Conservation (phyloP, 2,888 invertebrate species). For the Mayetiola destructor region DNA sequence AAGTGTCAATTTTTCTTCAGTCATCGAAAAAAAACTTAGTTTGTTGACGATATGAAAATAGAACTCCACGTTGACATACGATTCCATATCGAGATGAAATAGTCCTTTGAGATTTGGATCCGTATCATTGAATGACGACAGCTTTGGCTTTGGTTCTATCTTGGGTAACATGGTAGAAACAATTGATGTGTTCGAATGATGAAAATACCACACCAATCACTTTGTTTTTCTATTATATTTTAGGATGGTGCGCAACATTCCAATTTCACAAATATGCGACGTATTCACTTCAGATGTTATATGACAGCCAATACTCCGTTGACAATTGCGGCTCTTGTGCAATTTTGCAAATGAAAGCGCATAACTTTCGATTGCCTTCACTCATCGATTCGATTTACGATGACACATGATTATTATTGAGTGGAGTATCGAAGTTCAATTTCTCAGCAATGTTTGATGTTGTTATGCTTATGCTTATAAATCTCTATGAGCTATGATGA, state of each 20-base stretch:
- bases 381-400: not conserved
- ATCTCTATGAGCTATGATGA: not conserved
- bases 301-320: slow-evolving; percentile 1
- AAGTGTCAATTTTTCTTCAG: too few relatives aligned
- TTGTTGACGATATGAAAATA: too few relatives aligned
- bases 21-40: too few relatives aligned
- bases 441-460: not conserved
- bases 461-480: too few relatives aligned
- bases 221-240: slow-evolving; percentile 3
- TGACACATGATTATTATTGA: slow-evolving; percentile 11
- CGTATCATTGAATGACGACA: not conserved
- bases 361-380: not conserved
- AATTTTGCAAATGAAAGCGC: not conserved
- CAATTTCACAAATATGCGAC: not conserved
- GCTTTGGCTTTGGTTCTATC: not conserved
- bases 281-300: too few relatives aligned
- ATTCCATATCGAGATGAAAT: slow-evolving; percentile 6
- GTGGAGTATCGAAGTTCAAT: too few relatives aligned
- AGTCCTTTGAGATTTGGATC: not conserved
- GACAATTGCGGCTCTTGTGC: not conserved
- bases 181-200: slow-evolving; percentile 4
- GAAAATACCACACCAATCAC: slow-evolving; percentile 9
- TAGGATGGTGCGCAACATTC: not conserved
- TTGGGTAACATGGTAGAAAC: not conserved
- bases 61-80: too few relatives aligned